Evolutionary conservation across 2,113 vertebrate species (phyloP), one percentile per base, ranked within the genome.

Genomic region (Mirza zaza): DNA sequence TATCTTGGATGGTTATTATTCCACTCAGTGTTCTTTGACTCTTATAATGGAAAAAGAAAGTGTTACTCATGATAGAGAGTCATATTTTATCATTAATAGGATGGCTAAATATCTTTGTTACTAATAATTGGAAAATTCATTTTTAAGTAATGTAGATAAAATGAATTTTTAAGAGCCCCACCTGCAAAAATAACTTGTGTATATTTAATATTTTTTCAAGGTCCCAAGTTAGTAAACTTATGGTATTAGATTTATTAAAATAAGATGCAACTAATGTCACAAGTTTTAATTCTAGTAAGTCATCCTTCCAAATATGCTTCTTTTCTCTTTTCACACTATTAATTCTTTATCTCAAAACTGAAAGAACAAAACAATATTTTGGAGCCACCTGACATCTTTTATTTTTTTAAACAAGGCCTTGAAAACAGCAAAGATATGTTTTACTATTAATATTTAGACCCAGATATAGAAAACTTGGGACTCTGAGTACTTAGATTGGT

Each of bases 1-100:
- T 97, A 90, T 85, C 50, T 75, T 87, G 45, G 65, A 67, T 90
- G 68, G 57, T 90, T 87, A 75, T 95, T 87, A 63, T 75, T 81
- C 34, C n/a, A 42, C 18, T 75, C 25, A 89, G 10, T 71, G 18
- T 2, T 15, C 52, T 95, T 90, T 87, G 1, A 52, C 6, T 71
- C 2, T 59, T 87, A 5, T 4, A 96, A 34, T 89, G 67, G 63
- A 57, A 91, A 71, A 94, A 85, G 2, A 94, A 70, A 87, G 67
- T 29, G 20, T 3, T 34, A 12, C 90, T 86, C 25, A 55, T 52
- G 48, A 39, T 45, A 71, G 17, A 90, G 23, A 57, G 34, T 77
- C 65, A 81, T 59, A n/a, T 48, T 93, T 91, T 84, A 29, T 67
- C 17, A 52, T 59, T 80, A 50, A 85, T 20, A 80, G 8, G 5